Base-by-base conservation (phyloP, 2,113 vertebrate species). In the Melierax canorus region DNA sequence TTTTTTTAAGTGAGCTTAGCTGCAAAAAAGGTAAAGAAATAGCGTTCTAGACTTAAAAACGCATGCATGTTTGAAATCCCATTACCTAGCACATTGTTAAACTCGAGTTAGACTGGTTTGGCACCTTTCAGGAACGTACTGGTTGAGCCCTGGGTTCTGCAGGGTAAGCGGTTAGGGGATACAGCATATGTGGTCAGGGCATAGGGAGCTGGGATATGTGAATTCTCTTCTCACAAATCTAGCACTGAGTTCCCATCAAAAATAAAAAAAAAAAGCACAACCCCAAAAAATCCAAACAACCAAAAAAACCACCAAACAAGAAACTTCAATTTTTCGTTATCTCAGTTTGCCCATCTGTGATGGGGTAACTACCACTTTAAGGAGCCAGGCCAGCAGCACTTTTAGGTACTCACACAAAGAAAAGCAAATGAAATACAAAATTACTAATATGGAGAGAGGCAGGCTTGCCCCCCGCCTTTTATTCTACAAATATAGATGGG, bases 31-130 rank as follows among this genome's bases (percentile, higher is more conserved):
- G 32, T 88, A 87, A 60, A 78, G 77, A 95, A 89, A 78, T 1
- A 32, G 46, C 0, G 7, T 68, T 95, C 82, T 66, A 14, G 39
- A 6, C 87, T 72, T 43, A 39, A 86, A 94, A 88, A 68, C 7
- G 58, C 1, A 0, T 27, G 34, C 36, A 68, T 58, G 45, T 73
- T 62, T 55, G 91, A 89, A 97, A 95, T 55, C 41, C 71, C 91
- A 88, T 87, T 94, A 84, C 73, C 77, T 45, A 92, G 95, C 86
- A 94, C 91, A 85, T 94, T 69, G 89, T 48, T 91, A 73, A 88
- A 58, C 97, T 96, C 91, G 43, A 89, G 94, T 95, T 58, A 94
- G 91, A 95, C 92, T 88, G 88, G 95, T 95, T 95, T 90, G 94
- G 84, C 96, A 90, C 94, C 88, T 97, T 85, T 87, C 41, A 76